Evolutionary conservation across 2,113 vertebrate genomes (phyloP).

Genomic region (Cyanocitta stelleri): DNA sequence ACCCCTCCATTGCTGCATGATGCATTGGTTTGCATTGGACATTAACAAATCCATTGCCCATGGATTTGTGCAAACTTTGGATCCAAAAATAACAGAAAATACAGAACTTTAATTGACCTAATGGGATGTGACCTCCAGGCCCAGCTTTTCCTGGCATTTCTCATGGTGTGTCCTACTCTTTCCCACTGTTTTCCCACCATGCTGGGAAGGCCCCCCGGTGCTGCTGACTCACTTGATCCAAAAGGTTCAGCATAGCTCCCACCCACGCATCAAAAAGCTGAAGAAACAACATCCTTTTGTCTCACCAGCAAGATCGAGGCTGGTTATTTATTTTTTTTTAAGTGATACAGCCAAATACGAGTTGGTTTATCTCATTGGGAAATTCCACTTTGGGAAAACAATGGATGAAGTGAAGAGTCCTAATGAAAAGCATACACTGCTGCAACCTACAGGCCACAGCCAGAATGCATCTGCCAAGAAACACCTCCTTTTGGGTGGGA

Average conservation of each 20-base stretch:
- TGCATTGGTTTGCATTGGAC: background rate
- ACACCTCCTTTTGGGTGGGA: background rate
- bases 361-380: background rate
- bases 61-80: background rate
- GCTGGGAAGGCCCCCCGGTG: background rate
- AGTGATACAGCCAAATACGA: accelerated
- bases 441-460: slow-evolving; percentile 47
- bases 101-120: background rate
- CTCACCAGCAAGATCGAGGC: background rate
- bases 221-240: background rate
- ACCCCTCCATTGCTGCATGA: background rate
- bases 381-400: background rate
- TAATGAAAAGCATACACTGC: slow-evolving; percentile 40
- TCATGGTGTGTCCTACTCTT: background rate
- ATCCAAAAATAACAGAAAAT: background rate
- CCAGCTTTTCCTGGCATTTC: background rate
- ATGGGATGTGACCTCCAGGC: background rate
- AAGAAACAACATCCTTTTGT: background rate
- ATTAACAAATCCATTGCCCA: background rate
- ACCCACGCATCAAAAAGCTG: background rate
- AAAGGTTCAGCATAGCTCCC: background rate
- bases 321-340: background rate
- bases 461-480: background rate
- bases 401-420: background rate
- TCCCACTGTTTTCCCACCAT: background rate